phyloP scores from a whole-genome alignment of 2,888 invertebrate species.

The Rhamphomyia laevipes region DNA sequence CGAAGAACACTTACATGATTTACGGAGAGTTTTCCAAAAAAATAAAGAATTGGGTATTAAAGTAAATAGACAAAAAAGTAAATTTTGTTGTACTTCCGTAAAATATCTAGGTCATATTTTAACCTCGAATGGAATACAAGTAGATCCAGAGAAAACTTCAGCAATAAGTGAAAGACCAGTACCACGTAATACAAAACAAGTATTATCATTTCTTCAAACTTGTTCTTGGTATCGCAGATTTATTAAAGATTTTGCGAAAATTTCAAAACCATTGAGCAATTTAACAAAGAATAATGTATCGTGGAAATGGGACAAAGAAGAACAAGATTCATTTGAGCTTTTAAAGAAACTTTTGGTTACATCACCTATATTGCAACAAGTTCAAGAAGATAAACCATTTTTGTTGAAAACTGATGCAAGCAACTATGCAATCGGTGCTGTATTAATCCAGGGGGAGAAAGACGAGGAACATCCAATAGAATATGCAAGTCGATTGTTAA shows the following conservation, averaged over 20 bases:
- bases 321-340: slow-evolving; percentile 4
- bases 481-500: slow-evolving; percentile 21
- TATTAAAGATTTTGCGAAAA: slow-evolving; percentile 21
- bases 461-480: slow-evolving; percentile 18
- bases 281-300: slow-evolving; percentile 15
- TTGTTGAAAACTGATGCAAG: slow-evolving; percentile 15
- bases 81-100: slow-evolving; percentile 8
- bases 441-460: slow-evolving; percentile 17
- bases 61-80: slow-evolving; percentile 5
- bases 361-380: slow-evolving; percentile 15
- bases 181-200: slow-evolving; percentile 18
- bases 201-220: slow-evolving; percentile 20
- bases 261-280: slow-evolving; percentile 19
- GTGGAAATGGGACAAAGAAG: slow-evolving; percentile 6
- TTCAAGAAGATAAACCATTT: slow-evolving; percentile 17
- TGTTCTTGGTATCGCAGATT: slow-evolving; percentile 25
- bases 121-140: slow-evolving; percentile 8
- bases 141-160: slow-evolving; percentile 11
- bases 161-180: slow-evolving; percentile 7
- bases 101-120: no score
- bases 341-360: slow-evolving; percentile 8
- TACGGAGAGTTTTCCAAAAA: slow-evolving; percentile 13
- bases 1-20: slow-evolving; percentile 18
- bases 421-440: slow-evolving; percentile 13
- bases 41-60: slow-evolving; percentile 9